Base-by-base conservation (phyloP, 2,888 invertebrate species). In the Dynastes tityus region DNA sequence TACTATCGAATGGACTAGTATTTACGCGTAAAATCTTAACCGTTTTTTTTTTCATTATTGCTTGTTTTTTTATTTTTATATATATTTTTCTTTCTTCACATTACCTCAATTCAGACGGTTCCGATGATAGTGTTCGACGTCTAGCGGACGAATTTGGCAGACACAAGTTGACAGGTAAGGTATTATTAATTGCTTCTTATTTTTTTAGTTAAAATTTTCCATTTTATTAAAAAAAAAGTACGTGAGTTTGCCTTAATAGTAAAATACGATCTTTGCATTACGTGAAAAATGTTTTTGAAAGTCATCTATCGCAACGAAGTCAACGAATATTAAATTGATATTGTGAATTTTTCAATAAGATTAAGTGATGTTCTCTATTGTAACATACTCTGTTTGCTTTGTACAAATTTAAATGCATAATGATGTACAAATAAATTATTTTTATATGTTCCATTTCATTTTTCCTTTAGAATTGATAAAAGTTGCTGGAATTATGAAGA, bases 111-210 rank as follows among this genome's bases (percentile, higher is more conserved):
- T 71, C 83, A 84, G 85, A 84, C 82, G 82, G 81, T 82, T 83
- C 84, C 64, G 85, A 86, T 80, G 85, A 86, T 81, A 84, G 84
- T 5, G 70, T 85, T 58, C 84, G 84, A 81, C 85, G 83, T 79
- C 81, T 87, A 65, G 84, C 84, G 4, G 87, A 87, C 71, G 87
- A 87, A 77, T 87, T 83, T 82, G 86, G 86, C 82, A 85, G 87
- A 70, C 88, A 87, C 79, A 85, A 84, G 79, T 82, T 88, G 76
- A 86, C 87, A 84, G 88, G 88, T 88, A 86, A 81, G 84, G 81
- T 73, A 49, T 22, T 73, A 71, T 51, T 78, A 37, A 37, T 49
- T 74, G 67, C 65, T 80, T 75, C 9, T 45, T 75, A 64, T 37
- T 64, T 51, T 71, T 37, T n/a, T 58, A 27, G 9, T 49, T 51